A percentile compares a stretch with the other conserved stretches of the same genome.
These are phyloP conservation scores for Teleogryllus oceanicus DNA, from an alignment of 2,888 invertebrate species.

Conservation along the genomic window DNA sequence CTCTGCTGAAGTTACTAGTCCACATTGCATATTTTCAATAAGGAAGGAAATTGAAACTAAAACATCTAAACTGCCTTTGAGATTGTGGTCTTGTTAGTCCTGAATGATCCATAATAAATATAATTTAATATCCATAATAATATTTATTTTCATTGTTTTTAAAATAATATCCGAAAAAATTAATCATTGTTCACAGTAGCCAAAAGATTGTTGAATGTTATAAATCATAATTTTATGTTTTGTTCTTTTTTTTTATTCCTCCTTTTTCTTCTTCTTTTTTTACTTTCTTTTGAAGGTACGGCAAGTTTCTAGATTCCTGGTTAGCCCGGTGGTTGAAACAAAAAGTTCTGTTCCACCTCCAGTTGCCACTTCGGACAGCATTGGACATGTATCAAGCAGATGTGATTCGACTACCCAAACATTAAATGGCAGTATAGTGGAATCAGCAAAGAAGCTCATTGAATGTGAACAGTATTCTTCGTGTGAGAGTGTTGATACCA, in stretches of 20 bases:
- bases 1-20: too few relatives aligned
- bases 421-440: background rate
- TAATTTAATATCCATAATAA: too few relatives aligned
- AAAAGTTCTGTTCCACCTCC: conserved; percentile 21
- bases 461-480: background rate
- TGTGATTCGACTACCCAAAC: background rate
- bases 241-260: conserved; percentile 28
- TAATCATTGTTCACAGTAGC: too few relatives aligned
- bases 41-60: too few relatives aligned
- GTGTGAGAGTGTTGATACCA: background rate
- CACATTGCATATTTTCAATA: too few relatives aligned
- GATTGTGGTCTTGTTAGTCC: too few relatives aligned
- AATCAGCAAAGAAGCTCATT: background rate
- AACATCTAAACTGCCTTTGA: too few relatives aligned
- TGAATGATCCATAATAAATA: too few relatives aligned
- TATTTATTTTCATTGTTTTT: too few relatives aligned
- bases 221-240: background rate
- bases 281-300: conserved; percentile 47
- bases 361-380: background rate
- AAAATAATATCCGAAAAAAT: too few relatives aligned
- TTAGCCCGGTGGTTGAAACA: conserved; percentile 63
- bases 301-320: conserved; percentile 77
- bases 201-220: too few relatives aligned
- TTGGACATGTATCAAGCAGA: background rate
- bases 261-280: conserved; percentile 26